A percentile compares a stretch with the other conserved stretches of the same genome.
These are phyloP conservation scores for Tragelaphus eurycerus DNA, from an alignment of 2,797 vertebrate species.

Conservation along the genomic window DNA sequence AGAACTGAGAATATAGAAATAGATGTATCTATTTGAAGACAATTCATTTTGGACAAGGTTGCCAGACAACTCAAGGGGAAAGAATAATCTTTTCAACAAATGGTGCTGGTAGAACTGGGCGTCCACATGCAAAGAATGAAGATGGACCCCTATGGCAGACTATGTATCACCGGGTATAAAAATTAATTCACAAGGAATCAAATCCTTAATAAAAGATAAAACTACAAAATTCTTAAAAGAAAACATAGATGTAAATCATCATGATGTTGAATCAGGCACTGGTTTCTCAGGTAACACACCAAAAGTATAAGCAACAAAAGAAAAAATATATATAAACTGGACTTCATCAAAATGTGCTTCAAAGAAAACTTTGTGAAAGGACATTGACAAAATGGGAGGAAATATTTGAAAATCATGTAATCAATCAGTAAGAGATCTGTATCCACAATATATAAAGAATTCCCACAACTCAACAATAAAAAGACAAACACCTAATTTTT, in stretches of 20 bases:
- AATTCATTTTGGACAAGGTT: not conserved
- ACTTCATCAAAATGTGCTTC: not conserved
- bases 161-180: not conserved
- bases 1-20: not conserved
- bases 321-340: not conserved
- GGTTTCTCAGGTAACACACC: not conserved
- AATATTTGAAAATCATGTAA: not conserved
- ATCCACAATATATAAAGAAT: not conserved
- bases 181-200: not conserved
- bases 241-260: not conserved
- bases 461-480: not conserved
- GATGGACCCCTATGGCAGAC: not conserved
- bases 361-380: not conserved
- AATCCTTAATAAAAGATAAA: not conserved
- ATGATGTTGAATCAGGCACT: not conserved
- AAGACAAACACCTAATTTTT: not conserved
- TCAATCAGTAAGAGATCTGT: not conserved
- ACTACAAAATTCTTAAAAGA: not conserved
- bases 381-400: not conserved
- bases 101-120: not conserved
- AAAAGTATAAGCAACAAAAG: not conserved
- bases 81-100: not conserved
- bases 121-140: not conserved
- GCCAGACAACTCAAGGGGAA: not conserved
- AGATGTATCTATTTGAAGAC: not conserved